phyloP scores from a whole-genome alignment of 2,888 invertebrate species.

The Argyresthia goedartella region DNA sequence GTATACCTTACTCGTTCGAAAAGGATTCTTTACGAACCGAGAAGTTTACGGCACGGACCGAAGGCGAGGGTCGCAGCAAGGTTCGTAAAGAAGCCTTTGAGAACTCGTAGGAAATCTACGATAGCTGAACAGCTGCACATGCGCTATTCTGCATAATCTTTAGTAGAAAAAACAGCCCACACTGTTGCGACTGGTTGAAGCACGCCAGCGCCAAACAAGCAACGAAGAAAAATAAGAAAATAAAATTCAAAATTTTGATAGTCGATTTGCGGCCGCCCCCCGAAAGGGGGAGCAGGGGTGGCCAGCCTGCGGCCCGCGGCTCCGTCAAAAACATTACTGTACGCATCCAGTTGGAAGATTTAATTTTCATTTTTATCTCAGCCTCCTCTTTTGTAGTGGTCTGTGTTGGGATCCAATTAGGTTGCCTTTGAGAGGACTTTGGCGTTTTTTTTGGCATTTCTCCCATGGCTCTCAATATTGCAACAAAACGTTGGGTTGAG shows the following conservation, averaged over 20 bases:
- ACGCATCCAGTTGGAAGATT: conserved; percentile 69
- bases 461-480: conserved; percentile 20
- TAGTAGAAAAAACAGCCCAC: too few species aligned
- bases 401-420: conserved; percentile 67
- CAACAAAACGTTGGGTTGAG: conserved; percentile 5
- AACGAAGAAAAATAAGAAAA: too few species aligned
- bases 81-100: too few species aligned
- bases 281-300: conserved; percentile 12
- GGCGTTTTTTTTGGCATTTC: conserved; percentile 27
- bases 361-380: conserved; percentile 73
- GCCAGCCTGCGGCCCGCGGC: conserved; percentile 35
- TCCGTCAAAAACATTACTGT: conserved; percentile 71
- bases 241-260: conserved; percentile 54
- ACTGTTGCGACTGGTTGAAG: too few species aligned
- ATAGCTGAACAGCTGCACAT: too few species aligned
- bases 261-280: conserved; percentile 51
- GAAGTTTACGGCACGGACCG: too few species aligned
- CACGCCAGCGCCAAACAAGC: too few species aligned
- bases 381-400: conserved; percentile 71
- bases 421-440: conserved; percentile 30
- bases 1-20: too few species aligned
- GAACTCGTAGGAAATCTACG: too few species aligned
- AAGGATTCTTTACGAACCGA: too few species aligned
- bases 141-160: too few species aligned
- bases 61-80: too few species aligned